Evolutionary conservation across 2,888 invertebrate genomes (phyloP).

Genomic region (Myopa tessellatipennis): DNA sequence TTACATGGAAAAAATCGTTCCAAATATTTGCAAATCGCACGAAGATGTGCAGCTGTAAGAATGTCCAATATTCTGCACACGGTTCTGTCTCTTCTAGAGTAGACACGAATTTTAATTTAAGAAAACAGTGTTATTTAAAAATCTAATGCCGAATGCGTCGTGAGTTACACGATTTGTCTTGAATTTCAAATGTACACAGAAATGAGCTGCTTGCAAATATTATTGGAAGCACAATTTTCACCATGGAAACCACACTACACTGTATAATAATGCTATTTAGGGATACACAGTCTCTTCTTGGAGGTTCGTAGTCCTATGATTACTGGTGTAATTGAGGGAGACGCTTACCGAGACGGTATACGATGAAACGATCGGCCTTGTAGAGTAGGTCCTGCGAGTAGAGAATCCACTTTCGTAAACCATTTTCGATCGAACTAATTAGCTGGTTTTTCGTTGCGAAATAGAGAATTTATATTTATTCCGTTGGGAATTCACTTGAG

Average conservation of each 20-base stretch:
- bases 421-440: slow-evolving; percentile 72
- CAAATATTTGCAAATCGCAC: slow-evolving; percentile 52
- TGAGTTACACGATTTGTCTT: slow-evolving; percentile 15
- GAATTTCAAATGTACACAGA: slow-evolving; percentile 21
- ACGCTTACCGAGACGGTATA: slow-evolving; percentile 85
- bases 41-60: slow-evolving; percentile 26
- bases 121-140: too few relatives aligned
- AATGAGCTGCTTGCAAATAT: slow-evolving; percentile 45
- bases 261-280: slow-evolving; percentile 32
- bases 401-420: slow-evolving; percentile 94
- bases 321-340: slow-evolving; percentile 25
- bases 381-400: slow-evolving; percentile 84
- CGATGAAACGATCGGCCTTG: slow-evolving; percentile 75
- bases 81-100: slow-evolving; percentile 36
- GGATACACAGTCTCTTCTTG: slow-evolving; percentile 3
- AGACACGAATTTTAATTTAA: slow-evolving; percentile 1
- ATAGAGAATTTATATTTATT: slow-evolving; percentile 34
- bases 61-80: slow-evolving; percentile 28
- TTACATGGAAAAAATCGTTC: slow-evolving; percentile 44
- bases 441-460: slow-evolving; percentile 33
- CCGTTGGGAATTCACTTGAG: slow-evolving; percentile 35
- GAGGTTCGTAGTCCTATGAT: slow-evolving; percentile 14
- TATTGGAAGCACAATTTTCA: slow-evolving; percentile 50
- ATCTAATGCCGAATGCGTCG: background rate
- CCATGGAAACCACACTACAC: slow-evolving; percentile 56